These are phyloP conservation scores for Arctopsyche grandis DNA, from an alignment of 1,140 invertebrate genomes.

Conservation along the genomic window DNA sequence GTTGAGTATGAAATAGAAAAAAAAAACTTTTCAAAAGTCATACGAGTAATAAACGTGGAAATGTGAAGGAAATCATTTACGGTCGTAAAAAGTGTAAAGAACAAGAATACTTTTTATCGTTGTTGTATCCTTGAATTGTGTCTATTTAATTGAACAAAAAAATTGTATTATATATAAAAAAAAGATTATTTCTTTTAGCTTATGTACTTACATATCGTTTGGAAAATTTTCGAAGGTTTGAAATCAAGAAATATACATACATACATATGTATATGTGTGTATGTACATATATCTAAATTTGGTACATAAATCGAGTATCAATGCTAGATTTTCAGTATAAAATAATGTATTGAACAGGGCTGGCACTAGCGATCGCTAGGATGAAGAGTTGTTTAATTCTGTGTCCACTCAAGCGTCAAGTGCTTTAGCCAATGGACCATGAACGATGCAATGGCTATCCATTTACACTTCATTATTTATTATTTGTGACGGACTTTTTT, in stretches of 20 bases:
- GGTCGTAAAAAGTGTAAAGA: not conserved
- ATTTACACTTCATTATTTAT: slow-evolving; percentile 46
- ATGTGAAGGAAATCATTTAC: not conserved
- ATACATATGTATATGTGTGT: not conserved
- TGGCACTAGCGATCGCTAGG: not conserved
- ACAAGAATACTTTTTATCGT: not conserved
- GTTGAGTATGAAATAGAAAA: not conserved
- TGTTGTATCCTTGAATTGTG: not conserved
- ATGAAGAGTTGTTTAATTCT: slow-evolving; percentile 40
- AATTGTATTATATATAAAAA: too few relatives aligned
- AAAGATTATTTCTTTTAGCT: too few relatives aligned
- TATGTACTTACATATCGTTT: too few relatives aligned
- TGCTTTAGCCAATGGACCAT: slow-evolving; percentile 30
- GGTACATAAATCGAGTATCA: not conserved
- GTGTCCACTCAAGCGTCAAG: slow-evolving; percentile 27
- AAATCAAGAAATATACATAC: not conserved
- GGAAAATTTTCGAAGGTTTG: too few relatives aligned
- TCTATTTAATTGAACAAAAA: too few relatives aligned
- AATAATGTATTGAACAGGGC: too few relatives aligned
- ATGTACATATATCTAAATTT: not conserved
- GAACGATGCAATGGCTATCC: slow-evolving; percentile 41
- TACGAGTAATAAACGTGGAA: not conserved
- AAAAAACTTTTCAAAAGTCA: not conserved
- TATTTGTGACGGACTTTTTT: slow-evolving; percentile 33
- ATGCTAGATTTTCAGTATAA: too few relatives aligned